Conservation (phyloP, 2,888 invertebrate genomes). For the Agrypnus murinus region DNA sequence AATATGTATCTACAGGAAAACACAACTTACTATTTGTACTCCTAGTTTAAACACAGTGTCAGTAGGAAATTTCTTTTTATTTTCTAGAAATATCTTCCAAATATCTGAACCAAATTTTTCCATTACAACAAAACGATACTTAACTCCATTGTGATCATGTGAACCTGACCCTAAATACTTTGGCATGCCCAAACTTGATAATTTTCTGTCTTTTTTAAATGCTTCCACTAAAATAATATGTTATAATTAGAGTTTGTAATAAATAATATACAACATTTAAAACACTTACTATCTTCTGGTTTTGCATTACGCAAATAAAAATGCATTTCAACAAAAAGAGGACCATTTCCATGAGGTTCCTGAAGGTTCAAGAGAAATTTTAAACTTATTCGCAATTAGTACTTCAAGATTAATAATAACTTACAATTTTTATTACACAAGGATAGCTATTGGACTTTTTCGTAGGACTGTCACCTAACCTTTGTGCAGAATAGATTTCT, state of each 20-base stretch:
- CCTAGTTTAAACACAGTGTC: slow-evolving; percentile 87
- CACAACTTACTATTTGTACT: slow-evolving; percentile 84
- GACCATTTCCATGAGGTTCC: slow-evolving; percentile 95
- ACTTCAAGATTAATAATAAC: no score
- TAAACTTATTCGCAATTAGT: no score
- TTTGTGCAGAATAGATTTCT: slow-evolving; percentile 90
- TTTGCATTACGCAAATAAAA: slow-evolving; percentile 89
- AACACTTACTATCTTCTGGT: slow-evolving; percentile 77
- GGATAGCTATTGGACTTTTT: slow-evolving; percentile 76
- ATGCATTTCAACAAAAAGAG: slow-evolving; percentile 94
- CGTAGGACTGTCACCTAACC: slow-evolving; percentile 70
- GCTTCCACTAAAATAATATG: slow-evolving; percentile 77
- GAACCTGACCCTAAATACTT: slow-evolving; percentile 88
- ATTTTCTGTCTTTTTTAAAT: slow-evolving; percentile 80
- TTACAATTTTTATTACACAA: slow-evolving; percentile 87
- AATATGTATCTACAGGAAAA: not conserved
- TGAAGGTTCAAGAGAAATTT: no score
- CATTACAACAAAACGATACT: slow-evolving; percentile 92
- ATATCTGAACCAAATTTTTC: slow-evolving; percentile 92
- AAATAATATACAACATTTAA: not conserved
- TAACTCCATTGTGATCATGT: slow-evolving; percentile 82
- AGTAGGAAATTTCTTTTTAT: slow-evolving; percentile 80
- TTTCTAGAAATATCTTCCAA: slow-evolving; percentile 83
- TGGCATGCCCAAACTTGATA: slow-evolving; percentile 89
- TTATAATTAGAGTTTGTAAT: not conserved